Evolutionary conservation across 2,113 vertebrate species (phyloP).

Genomic region (Prochilodus magdalenae): DNA sequence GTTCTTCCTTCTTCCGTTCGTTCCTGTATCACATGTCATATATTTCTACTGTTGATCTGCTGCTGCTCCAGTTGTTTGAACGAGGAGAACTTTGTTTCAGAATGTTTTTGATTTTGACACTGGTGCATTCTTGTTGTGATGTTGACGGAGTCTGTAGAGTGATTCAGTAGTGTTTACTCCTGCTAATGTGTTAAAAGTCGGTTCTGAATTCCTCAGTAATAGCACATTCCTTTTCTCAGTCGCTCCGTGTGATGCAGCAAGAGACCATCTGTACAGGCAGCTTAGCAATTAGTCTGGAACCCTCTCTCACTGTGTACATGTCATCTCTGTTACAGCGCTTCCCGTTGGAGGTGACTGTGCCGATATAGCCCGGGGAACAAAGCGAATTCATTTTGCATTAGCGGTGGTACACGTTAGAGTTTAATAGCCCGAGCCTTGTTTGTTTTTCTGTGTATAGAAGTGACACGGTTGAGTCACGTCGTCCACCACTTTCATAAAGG

Average conservation of each 20-base stretch:
- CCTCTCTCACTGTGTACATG: background rate
- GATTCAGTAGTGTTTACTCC: background rate
- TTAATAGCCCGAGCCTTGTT: background rate
- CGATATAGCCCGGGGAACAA: background rate
- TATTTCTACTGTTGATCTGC: no score
- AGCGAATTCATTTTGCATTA: background rate
- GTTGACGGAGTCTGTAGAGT: background rate
- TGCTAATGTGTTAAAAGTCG: background rate
- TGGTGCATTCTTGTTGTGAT: no score
- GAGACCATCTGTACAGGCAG: constrained; percentile 5
- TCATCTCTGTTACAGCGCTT: background rate
- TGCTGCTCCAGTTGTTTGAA: no score
- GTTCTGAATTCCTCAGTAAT: background rate
- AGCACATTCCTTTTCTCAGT: background rate
- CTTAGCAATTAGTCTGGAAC: constrained; percentile 1
- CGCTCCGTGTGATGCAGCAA: background rate
- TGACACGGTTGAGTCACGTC: background rate
- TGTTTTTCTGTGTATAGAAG: background rate
- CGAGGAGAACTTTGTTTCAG: no score
- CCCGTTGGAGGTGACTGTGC: background rate
- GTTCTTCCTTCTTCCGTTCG: no score
- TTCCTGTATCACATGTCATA: no score
- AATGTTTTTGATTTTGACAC: no score
- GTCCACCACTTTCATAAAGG: no score
- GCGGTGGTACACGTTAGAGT: background rate